These are phyloP conservation scores for Amphiprion percula DNA, from an alignment of 2,113 vertebrate genomes.

Conservation along the genomic window DNA sequence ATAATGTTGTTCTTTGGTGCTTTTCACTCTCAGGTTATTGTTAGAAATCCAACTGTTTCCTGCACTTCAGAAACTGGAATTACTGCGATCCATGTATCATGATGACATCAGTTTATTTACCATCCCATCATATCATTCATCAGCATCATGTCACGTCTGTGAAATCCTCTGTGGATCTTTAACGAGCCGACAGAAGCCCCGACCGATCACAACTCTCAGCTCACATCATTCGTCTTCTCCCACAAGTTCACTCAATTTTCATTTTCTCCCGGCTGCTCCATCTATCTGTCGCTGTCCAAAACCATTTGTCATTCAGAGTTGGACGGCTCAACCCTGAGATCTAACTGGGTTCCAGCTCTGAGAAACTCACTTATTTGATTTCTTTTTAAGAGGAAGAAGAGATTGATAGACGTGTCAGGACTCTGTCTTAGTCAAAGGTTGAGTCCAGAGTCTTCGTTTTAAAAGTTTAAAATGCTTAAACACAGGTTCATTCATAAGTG, in stretches of 20 bases:
- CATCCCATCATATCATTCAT: neutral
- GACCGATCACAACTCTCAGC: neutral
- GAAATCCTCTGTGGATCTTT: conserved; percentile 1
- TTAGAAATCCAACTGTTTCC: too few species aligned
- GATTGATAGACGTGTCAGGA: neutral
- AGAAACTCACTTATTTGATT: neutral
- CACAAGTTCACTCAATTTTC: conserved; percentile 18
- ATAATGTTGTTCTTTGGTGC: too few species aligned
- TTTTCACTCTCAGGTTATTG: too few species aligned
- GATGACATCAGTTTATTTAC: neutral
- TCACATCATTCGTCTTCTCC: neutral
- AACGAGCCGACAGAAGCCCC: neutral
- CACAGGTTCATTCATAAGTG: too few species aligned
- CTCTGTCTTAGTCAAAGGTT: neutral
- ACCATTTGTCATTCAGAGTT: conserved; percentile 10
- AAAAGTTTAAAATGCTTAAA: too few species aligned
- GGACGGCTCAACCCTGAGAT: neutral
- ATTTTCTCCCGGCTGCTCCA: neutral
- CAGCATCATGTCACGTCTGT: neutral
- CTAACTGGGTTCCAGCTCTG: neutral
- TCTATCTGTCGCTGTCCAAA: neutral
- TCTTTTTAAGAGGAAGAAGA: neutral
- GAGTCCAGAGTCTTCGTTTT: too few species aligned
- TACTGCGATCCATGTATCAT: neutral
- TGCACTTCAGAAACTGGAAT: neutral